Percentiles rank a stretch among this genome's conserved stretches.
These are phyloP conservation scores for Nanorana parkeri DNA, from an alignment of 2,113 vertebrate genomes.

Conservation along the genomic window DNA sequence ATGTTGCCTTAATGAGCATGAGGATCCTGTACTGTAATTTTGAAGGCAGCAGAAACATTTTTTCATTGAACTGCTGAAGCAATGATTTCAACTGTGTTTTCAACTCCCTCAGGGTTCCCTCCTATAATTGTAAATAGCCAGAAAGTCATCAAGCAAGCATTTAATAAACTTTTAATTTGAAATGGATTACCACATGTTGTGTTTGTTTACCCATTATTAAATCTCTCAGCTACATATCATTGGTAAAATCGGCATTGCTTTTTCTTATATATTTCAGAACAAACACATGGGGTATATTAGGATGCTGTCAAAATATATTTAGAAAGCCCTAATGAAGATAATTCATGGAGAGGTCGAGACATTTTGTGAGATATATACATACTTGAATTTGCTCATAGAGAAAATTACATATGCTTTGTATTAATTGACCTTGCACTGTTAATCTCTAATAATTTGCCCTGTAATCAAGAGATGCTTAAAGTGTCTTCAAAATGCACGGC, in stretches of 20 bases:
- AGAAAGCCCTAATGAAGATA: constrained; percentile 72
- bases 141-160: constrained; percentile 80
- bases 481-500: constrained; percentile 31
- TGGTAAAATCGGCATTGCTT: constrained; percentile 72
- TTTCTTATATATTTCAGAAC: constrained; percentile 73
- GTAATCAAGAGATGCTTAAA: constrained; percentile 38
- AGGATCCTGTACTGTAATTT: constrained; percentile 62
- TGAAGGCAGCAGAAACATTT: constrained; percentile 69
- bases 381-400: constrained; percentile 34
- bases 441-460: constrained; percentile 32
- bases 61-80: constrained; percentile 70
- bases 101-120: constrained; percentile 73
- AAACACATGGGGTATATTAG: constrained; percentile 78
- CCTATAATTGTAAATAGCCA: constrained; percentile 80
- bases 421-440: constrained; percentile 52
- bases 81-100: constrained; percentile 65
- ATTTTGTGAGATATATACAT: constrained; percentile 61
- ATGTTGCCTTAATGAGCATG: too few relatives aligned
- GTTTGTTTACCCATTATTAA: constrained; percentile 86
- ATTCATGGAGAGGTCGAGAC: constrained; percentile 64
- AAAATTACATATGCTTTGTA: constrained; percentile 48
- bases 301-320: constrained; percentile 71
- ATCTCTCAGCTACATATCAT: constrained; percentile 79
- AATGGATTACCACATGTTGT: constrained; percentile 85
- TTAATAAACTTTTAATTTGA: constrained; percentile 89